Percentiles rank a stretch among this genome's conserved stretches.
phyloP scores from a whole-genome alignment of 2,113 vertebrate species.

The Hyperopisus bebe region DNA sequence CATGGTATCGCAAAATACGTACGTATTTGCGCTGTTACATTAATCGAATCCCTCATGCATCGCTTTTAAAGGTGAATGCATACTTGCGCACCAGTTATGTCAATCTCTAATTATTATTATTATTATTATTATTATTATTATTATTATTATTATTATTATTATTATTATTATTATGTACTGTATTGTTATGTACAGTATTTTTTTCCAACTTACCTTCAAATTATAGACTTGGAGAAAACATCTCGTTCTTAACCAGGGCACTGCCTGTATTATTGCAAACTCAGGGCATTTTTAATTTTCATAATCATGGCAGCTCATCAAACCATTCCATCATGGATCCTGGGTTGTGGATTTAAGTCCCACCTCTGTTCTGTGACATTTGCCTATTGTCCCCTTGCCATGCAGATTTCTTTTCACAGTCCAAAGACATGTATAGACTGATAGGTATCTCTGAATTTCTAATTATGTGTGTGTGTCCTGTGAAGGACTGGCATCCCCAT shows the following conservation, averaged over 20 bases:
- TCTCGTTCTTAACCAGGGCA: not conserved
- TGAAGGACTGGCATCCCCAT: no score
- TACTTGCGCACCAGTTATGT: no score
- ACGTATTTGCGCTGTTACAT: no score
- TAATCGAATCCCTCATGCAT: no score
- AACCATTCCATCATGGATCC: not conserved
- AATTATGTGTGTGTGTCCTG: not conserved
- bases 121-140: not conserved
- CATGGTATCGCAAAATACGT: no score
- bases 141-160: no score
- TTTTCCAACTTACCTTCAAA: not conserved
- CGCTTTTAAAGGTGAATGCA: no score
- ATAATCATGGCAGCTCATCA: not conserved
- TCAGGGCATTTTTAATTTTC: not conserved
- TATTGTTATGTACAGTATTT: no score
- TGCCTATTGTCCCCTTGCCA: not conserved
- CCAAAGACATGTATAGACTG: not conserved
- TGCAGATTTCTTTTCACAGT: not conserved
- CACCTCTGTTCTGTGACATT: not conserved
- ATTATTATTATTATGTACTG: no score
- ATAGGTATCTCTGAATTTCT: not conserved
- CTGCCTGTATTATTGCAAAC: not conserved
- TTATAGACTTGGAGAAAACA: not conserved
- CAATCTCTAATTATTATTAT: not conserved
- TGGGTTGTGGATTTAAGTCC: not conserved